Percentiles rank a stretch among this genome's conserved stretches.
Evolutionary conservation across 1,140 invertebrate genomes (phyloP).

Genomic region (Drosophila pectinifera): DNA sequence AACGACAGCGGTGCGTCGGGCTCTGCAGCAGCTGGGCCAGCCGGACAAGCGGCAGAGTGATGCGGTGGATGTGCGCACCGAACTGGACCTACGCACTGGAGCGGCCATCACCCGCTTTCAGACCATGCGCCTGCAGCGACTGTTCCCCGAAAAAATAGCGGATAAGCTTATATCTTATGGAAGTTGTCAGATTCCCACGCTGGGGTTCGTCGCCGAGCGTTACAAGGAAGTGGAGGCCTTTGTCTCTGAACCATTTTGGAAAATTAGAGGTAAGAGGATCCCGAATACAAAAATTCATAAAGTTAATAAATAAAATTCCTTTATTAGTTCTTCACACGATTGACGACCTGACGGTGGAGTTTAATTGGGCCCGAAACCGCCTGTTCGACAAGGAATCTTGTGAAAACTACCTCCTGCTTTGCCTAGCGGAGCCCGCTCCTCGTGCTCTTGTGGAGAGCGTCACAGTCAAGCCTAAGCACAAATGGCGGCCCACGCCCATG

Average conservation of each 20-base stretch:
- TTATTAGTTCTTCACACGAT: slow-evolving; percentile 89
- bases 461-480: slow-evolving; percentile 95
- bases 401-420: slow-evolving; percentile 92
- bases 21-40: slow-evolving; percentile 91
- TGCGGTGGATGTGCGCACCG: slow-evolving; percentile 97
- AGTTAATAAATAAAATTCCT: not conserved
- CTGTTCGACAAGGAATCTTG: slow-evolving; percentile 95
- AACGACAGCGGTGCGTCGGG: slow-evolving; percentile 90
- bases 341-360: slow-evolving; percentile 92
- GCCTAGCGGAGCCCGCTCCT: slow-evolving; percentile 89
- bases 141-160: slow-evolving; percentile 91
- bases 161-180: slow-evolving; percentile 97
- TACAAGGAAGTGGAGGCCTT: slow-evolving; percentile 96
- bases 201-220: slow-evolving; percentile 98
- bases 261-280: slow-evolving; percentile 89
- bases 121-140: slow-evolving; percentile 94
- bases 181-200: slow-evolving; percentile 98
- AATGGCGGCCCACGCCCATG: slow-evolving; percentile 97
- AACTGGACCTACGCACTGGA: slow-evolving; percentile 98
- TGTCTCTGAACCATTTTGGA: slow-evolving; percentile 96
- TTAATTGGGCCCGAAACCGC: slow-evolving; percentile 94
- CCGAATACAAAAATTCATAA: not conserved
- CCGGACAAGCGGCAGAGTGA: slow-evolving; percentile 95
- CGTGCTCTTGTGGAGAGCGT: slow-evolving; percentile 95
- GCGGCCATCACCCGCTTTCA: slow-evolving; percentile 99